A percentile compares a stretch with the other conserved stretches of the same genome.
These are phyloP conservation scores for Laterallus jamaicensis DNA, from an alignment of 2,113 vertebrate genomes.

Conservation along the genomic window DNA sequence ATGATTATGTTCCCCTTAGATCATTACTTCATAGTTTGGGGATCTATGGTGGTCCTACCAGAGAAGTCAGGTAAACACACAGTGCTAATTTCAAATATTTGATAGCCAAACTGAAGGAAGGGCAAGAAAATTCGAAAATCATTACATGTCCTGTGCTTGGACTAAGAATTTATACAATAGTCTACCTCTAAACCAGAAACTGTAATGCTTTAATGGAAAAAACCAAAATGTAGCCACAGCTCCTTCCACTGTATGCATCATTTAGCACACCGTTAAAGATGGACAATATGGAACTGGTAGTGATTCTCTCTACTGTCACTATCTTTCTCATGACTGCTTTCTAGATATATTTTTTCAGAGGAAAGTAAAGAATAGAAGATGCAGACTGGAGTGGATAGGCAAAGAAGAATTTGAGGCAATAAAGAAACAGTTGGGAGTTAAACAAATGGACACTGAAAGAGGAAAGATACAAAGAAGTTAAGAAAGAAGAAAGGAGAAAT, in stretches of 20 bases:
- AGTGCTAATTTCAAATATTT: background rate
- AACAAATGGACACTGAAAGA: background rate
- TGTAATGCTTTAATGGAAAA: background rate
- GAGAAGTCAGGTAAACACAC: background rate
- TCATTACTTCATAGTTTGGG: background rate
- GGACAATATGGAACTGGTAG: background rate
- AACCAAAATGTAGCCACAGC: background rate
- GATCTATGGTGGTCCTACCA: background rate
- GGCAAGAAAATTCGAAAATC: background rate
- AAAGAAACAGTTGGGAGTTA: background rate
- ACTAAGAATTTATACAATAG: background rate
- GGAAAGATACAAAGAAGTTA: background rate
- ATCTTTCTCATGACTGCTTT: background rate
- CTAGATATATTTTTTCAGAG: background rate
- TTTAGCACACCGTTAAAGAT: background rate
- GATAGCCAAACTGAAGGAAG: background rate
- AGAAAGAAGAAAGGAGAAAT: background rate
- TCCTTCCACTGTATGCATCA: background rate
- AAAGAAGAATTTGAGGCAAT: background rate
- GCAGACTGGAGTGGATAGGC: background rate
- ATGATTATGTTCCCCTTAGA: no score
- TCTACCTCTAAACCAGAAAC: background rate
- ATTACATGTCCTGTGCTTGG: background rate
- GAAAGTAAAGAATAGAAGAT: background rate
- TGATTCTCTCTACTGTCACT: background rate